phyloP scores from a whole-genome alignment of 2,797 vertebrate genomes.

The Columba guinea region DNA sequence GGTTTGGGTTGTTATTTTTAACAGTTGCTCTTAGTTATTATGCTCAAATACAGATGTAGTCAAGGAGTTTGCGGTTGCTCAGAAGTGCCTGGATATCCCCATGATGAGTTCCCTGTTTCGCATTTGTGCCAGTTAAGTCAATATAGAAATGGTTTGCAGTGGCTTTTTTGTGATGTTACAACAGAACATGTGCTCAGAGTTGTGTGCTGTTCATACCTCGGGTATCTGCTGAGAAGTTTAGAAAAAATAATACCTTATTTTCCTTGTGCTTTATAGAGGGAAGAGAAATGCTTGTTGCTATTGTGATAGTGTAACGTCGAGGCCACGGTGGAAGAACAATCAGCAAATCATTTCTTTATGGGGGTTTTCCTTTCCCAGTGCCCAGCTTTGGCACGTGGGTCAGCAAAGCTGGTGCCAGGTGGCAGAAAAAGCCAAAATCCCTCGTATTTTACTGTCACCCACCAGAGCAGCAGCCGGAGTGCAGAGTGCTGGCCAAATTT shows the following conservation, averaged over 20 bases:
- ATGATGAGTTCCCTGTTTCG: accelerated
- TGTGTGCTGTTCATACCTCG: accelerated
- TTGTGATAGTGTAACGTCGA: accelerated
- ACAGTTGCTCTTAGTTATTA: background rate
- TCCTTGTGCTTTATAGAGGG: accelerated
- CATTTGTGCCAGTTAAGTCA: background rate
- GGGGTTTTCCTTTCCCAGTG: accelerated
- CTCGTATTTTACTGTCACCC: accelerated
- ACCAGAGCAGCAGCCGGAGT: too few relatives aligned
- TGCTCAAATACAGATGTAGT: background rate
- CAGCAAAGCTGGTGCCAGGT: background rate
- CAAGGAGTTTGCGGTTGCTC: background rate
- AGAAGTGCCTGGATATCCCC: background rate
- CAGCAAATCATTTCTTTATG: accelerated
- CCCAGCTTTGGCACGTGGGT: background rate
- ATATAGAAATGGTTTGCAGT: accelerated
- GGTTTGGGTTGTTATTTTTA: too few relatives aligned
- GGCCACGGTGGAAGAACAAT: too few relatives aligned
- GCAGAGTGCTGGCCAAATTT: background rate
- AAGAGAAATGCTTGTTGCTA: accelerated
- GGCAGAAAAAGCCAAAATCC: too few relatives aligned
- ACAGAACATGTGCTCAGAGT: accelerated
- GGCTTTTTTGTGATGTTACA: background rate
- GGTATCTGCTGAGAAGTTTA: accelerated
- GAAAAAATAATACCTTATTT: too few relatives aligned